These are phyloP conservation scores for Apostichopus parvimensis DNA, from an alignment of 35 echinoderm and acorn worm genomes.

Conservation along the genomic window DNA sequence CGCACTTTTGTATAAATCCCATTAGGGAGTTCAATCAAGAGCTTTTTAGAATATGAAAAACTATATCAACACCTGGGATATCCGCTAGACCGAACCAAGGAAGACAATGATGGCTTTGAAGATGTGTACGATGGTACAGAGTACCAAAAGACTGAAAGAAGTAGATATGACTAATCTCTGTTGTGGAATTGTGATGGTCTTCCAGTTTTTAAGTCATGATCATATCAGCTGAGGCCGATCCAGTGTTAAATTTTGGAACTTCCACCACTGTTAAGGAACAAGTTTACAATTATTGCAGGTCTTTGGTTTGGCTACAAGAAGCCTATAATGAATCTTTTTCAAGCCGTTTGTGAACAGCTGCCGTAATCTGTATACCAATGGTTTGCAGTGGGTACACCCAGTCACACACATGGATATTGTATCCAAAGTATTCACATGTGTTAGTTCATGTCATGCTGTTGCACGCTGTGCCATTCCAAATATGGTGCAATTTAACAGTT, in stretches of 20 bases:
- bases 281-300: too few species aligned
- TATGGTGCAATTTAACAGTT: constrained; percentile 56
- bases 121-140: constrained; percentile 26
- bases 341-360: constrained; percentile 57
- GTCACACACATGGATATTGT: background rate
- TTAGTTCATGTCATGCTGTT: constrained; percentile 60
- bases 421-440: constrained; percentile 30
- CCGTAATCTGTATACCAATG: constrained; percentile 3
- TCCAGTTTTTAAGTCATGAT: background rate
- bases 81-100: background rate
- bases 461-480: constrained; percentile 4
- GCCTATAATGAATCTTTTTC: constrained; percentile 43
- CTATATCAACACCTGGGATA: background rate
- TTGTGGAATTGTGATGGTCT: background rate
- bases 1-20: background rate
- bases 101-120: background rate
- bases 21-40: background rate
- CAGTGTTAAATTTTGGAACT: background rate
- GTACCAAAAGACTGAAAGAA: background rate
- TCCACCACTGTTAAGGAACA: background rate
- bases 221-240: background rate
- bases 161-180: background rate
- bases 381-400: constrained; percentile 55
- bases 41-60: background rate
- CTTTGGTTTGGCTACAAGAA: too few species aligned